A percentile compares a stretch with the other conserved stretches of the same genome.
Conservation (phyloP, 2,888 invertebrate genomes). For the Ptilodon capucinus region DNA sequence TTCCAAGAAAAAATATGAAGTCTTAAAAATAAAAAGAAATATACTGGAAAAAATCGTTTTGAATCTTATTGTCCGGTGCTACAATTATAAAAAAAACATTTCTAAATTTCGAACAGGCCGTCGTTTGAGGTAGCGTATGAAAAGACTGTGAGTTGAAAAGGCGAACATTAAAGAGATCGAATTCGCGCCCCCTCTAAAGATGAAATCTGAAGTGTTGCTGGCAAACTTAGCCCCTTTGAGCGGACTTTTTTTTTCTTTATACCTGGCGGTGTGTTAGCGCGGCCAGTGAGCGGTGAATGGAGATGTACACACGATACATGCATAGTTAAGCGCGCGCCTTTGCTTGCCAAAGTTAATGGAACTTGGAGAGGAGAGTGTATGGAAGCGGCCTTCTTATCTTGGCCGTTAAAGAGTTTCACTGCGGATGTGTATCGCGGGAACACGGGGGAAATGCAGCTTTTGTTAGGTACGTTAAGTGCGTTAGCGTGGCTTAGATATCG, state of each 20-base stretch:
- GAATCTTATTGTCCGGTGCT: conserved; percentile 3
- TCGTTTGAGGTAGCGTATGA: conserved; percentile 1
- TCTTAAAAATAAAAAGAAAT: too few relatives aligned
- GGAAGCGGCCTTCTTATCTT: conserved; percentile 69
- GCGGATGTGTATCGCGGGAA: conserved; percentile 43
- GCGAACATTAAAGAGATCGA: conserved; percentile 55
- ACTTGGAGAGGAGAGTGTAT: conserved; percentile 52
- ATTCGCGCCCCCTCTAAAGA: conserved; percentile 60
- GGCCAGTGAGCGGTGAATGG: conserved; percentile 65
- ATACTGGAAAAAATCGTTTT: conserved; percentile 26
- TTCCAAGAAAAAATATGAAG: too few relatives aligned
- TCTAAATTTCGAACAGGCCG: not conserved
- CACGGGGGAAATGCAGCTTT: conserved; percentile 23
- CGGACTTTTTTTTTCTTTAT: conserved; percentile 38
- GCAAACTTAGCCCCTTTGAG: conserved; percentile 57
- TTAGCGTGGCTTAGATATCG: conserved; percentile 18
- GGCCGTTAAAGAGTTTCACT: conserved; percentile 53
- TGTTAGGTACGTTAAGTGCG: conserved; percentile 39
- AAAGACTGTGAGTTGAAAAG: conserved; percentile 27
- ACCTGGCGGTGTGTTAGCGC: conserved; percentile 21
- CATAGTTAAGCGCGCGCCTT: conserved; percentile 66
- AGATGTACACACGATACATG: conserved; percentile 78
- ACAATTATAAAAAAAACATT: not conserved
- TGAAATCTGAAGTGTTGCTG: conserved; percentile 53
- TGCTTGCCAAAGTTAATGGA: conserved; percentile 78